phyloP scores from a whole-genome alignment of 1,140 invertebrate genomes.

The Drosophila sucinea region DNA sequence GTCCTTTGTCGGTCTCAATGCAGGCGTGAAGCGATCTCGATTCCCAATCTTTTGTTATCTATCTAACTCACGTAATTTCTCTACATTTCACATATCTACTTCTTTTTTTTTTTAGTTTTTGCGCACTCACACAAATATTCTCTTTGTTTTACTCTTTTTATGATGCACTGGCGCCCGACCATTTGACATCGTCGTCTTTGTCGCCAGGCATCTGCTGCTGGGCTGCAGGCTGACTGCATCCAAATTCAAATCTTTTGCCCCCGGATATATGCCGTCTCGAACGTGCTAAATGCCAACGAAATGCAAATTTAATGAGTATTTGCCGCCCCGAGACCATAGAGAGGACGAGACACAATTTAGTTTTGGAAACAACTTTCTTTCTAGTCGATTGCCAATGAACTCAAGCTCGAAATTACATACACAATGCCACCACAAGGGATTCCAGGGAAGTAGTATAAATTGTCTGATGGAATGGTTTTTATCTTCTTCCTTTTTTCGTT shows the following conservation, averaged over 20 bases:
- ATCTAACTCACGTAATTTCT: constrained; percentile 26
- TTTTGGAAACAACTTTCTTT: constrained; percentile 43
- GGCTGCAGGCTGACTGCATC: constrained; percentile 15
- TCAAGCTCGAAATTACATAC: constrained; percentile 71
- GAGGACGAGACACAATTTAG: constrained; percentile 3
- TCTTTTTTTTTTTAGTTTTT: constrained; percentile 29
- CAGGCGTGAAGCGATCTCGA: constrained; percentile 70
- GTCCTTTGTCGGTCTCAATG: constrained; percentile 55
- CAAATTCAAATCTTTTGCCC: constrained; percentile 20
- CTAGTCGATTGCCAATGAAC: constrained; percentile 59
- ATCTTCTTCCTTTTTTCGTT: too few relatives aligned
- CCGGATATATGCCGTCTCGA: constrained; percentile 75
- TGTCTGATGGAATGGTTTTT: background rate
- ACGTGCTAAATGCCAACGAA: constrained; percentile 55
- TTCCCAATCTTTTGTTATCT: constrained; percentile 46
- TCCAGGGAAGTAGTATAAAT: background rate
- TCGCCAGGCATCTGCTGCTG: background rate
- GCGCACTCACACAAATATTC: constrained; percentile 36
- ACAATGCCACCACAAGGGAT: background rate
- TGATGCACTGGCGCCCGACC: constrained; percentile 62
- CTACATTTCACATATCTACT: constrained; percentile 18
- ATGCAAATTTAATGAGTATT: constrained; percentile 62
- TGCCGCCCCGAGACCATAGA: constrained; percentile 8
- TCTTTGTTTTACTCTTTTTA: constrained; percentile 45
- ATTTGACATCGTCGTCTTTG: constrained; percentile 14